These are phyloP conservation scores for Dinothrombium tinctorium DNA, from an alignment of 1,140 invertebrate species.

Conservation along the genomic window DNA sequence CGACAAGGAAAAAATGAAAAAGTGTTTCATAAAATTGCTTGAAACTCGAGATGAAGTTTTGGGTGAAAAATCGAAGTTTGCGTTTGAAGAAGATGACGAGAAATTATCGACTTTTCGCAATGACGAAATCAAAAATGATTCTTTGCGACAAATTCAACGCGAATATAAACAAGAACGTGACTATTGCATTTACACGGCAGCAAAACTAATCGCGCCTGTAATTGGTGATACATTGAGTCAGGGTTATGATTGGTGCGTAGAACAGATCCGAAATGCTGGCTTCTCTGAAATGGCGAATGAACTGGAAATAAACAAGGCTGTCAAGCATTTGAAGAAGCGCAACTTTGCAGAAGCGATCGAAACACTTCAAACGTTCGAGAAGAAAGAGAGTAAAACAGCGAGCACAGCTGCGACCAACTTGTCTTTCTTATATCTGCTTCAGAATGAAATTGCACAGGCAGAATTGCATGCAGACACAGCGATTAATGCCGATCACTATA, in stretches of 20 bases:
- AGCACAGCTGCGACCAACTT: conserved; percentile 66
- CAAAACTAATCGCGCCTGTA: conserved; percentile 70
- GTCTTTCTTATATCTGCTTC: conserved; percentile 60
- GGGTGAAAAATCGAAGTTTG: conserved; percentile 31
- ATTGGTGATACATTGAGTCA: conserved; percentile 29
- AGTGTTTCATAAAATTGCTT: conserved; percentile 64
- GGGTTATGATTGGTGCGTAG: conserved; percentile 45
- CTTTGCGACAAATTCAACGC: conserved; percentile 4
- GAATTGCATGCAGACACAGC: conserved; percentile 52
- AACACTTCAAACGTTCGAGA: conserved; percentile 67
- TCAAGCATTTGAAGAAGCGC: conserved; percentile 61
- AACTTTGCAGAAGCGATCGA: conserved; percentile 52
- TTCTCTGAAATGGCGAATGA: conserved; percentile 56
- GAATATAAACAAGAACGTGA: conserved; percentile 44
- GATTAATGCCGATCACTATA: conserved; percentile 48
- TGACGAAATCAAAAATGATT: conserved; percentile 32
- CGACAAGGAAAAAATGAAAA: conserved; percentile 82
- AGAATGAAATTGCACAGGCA: conserved; percentile 59
- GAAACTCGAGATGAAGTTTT: conserved; percentile 48
- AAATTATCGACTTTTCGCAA: conserved; percentile 40
- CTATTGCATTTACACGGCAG: conserved; percentile 57
- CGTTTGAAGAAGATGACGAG: conserved; percentile 32
- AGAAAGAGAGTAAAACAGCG: conserved; percentile 45
- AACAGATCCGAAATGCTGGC: conserved; percentile 48
- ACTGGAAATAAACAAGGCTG: conserved; percentile 77